Evolutionary conservation across 2,888 invertebrate species (phyloP).

Genomic region (Rugalucina vietnamica): DNA sequence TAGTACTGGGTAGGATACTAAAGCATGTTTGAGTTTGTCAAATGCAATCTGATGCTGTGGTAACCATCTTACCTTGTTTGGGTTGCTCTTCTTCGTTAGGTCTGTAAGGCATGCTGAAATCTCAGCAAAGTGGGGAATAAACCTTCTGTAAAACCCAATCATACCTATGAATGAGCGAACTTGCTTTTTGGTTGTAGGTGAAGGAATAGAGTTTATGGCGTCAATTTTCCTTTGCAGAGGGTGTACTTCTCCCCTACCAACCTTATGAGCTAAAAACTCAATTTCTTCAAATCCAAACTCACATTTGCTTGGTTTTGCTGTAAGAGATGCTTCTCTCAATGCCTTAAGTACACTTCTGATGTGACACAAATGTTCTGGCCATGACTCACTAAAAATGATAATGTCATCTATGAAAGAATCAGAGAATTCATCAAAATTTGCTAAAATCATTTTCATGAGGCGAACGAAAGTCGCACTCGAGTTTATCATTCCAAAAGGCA

Average conservation of each 20-base stretch:
- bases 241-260: conserved; percentile 23
- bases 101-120: conserved; percentile 43
- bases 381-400: conserved; percentile 9
- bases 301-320: conserved; percentile 35
- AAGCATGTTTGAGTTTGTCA: not conserved
- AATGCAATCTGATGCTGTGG: conserved; percentile 27
- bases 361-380: not conserved
- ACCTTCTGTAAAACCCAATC: conserved; percentile 41
- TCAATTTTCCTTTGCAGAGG: conserved; percentile 22
- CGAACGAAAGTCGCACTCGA: not conserved
- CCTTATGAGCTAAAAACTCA: conserved; percentile 26
- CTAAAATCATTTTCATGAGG: not conserved
- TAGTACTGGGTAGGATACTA: not conserved
- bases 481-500: conserved; percentile 10
- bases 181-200: conserved; percentile 22
- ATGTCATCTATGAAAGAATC: conserved; percentile 8
- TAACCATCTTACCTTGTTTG: conserved; percentile 39
- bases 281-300: conserved; percentile 27
- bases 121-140: conserved; percentile 46
- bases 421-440: not conserved
- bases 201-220: conserved; percentile 21
- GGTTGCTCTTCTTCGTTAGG: conserved; percentile 17
- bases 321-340: conserved; percentile 1
- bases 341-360: not conserved
- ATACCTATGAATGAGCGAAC: conserved; percentile 39